Evolutionary conservation across 2,113 vertebrate species (phyloP), one percentile per base, ranked within the genome.

Genomic region (Panthera tigris): DNA sequence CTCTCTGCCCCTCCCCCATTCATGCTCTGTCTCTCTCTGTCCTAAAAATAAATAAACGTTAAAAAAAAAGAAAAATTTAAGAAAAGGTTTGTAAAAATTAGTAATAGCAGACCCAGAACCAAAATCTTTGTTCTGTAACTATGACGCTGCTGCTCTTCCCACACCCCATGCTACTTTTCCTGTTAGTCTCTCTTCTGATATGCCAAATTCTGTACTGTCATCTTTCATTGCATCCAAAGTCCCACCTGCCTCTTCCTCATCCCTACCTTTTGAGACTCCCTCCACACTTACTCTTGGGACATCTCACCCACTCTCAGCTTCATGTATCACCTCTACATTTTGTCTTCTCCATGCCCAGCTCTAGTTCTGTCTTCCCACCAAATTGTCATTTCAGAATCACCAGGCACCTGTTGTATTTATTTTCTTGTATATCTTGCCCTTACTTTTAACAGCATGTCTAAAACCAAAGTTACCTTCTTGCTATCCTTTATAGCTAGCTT

Each of bases 91-190:
- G 5, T 73, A 63, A 76, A 27, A 73, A 69, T 76, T 39, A 65
- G 27, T 92, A 61, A 55, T 25, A n/a, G 39, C 7, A 45, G 45
- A 57, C 29, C 27, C 36, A 66, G 82, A 92, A 55, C 8, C 27
- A 19, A 89, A 87, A 50, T 61, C 12, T 39, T 41, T 29, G 31
- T 3, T 52, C 61, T 55, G 4, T 11, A 21, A 21, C 5, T 11
- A 3, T 69, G 3, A 16, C 0, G 0, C 29, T 39, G 29, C 9
- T 3, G 16, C 14, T 39, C 48, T 69, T 9, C 5, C 12, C 55
- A 36, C 7, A 7, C 2, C 1, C 2, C 50, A 10, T 7, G 10
- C 27, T 33, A 8, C 10, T 48, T 18, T 63, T 23, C 45, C 15
- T 61, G 11, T 4, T 1, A 4, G n/a, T n/a, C 10, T 21, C 6